These are phyloP conservation scores for Mythimna lalbum DNA, from an alignment of 2,888 invertebrate genomes.

Conservation along the genomic window DNA sequence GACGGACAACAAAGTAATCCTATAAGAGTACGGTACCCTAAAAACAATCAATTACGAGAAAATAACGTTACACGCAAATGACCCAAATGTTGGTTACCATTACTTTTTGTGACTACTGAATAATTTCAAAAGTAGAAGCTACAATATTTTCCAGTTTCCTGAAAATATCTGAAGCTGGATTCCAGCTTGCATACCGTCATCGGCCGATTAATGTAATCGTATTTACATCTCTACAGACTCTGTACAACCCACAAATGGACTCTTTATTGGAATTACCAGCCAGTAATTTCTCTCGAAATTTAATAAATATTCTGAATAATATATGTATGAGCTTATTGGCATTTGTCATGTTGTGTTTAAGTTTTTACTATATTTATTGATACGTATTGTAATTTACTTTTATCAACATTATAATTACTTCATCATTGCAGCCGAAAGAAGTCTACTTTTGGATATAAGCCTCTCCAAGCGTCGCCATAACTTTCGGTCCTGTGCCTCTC, in stretches of 20 bases:
- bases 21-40: neutral
- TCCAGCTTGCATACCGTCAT: constrained; percentile 8
- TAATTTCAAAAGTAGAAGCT: neutral
- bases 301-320: constrained; percentile 21
- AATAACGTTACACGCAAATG: neutral
- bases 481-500: too few relatives aligned
- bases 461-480: too few relatives aligned
- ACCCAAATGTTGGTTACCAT: neutral
- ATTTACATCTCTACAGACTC: constrained; percentile 53
- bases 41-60: neutral
- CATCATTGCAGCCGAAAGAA: too few relatives aligned
- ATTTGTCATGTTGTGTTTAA: neutral
- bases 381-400: neutral
- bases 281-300: constrained; percentile 23
- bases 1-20: neutral
- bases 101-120: neutral
- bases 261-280: constrained; percentile 40
- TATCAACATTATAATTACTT: neutral
- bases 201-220: constrained; percentile 35
- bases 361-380: neutral
- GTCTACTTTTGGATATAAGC: too few relatives aligned
- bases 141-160: constrained; percentile 6
- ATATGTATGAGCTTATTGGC: neutral
- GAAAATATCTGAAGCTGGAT: constrained; percentile 14
- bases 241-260: constrained; percentile 24